A percentile compares a stretch with the other conserved stretches of the same genome.
Evolutionary conservation across 2,113 vertebrate genomes (phyloP).

Genomic region (Thunnus maccoyii): DNA sequence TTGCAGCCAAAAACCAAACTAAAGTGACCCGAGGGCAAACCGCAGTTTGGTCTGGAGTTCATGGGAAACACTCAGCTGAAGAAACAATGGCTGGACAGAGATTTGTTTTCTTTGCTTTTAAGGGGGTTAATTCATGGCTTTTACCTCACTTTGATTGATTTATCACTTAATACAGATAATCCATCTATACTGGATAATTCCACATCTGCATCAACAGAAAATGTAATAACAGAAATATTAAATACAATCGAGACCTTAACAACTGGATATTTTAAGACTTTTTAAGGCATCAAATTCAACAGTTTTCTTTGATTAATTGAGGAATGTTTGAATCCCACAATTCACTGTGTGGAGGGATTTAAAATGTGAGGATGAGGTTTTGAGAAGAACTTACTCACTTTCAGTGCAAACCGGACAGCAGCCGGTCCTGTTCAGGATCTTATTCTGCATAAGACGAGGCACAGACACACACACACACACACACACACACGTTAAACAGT

Average conservation of each 20-base stretch:
- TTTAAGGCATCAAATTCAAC: not conserved
- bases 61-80: constrained; percentile 43
- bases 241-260: not conserved
- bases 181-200: not conserved
- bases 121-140: constrained; percentile 7
- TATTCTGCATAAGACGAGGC: constrained; percentile 88
- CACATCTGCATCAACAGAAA: not conserved
- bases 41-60: constrained; percentile 51
- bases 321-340: not conserved
- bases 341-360: too few relatives aligned
- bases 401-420: constrained; percentile 99
- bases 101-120: constrained; percentile 17
- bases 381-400: constrained; percentile 92
- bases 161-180: not conserved
- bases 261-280: not conserved
- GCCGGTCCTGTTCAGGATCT: constrained; percentile 98
- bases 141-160: not conserved
- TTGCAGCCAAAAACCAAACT: constrained; percentile 48
- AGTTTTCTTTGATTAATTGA: not conserved
- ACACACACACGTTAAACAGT: constrained; percentile 17
- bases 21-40: constrained; percentile 55
- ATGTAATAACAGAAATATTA: not conserved
- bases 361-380: not conserved
- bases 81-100: not conserved
- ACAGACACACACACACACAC: constrained; percentile 35